Conservation (phyloP, 2,797 vertebrate species). For the Podargus strigoides region DNA sequence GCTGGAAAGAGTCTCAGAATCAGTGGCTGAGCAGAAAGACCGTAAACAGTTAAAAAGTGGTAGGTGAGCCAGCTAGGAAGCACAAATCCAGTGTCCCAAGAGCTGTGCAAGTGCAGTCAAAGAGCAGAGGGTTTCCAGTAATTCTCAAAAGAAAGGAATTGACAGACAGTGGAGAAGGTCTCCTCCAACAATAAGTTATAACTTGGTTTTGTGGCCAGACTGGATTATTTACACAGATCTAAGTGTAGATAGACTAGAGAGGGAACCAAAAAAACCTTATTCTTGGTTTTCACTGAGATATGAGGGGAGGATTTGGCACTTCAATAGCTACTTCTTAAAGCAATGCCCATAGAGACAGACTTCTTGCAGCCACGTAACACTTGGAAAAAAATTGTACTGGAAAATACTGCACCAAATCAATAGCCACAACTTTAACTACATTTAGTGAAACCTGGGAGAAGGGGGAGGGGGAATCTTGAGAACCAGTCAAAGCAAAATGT, state of each 20-base stretch:
- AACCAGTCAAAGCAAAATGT: constrained; percentile 55
- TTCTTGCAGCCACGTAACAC: neutral
- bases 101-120: neutral
- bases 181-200: neutral
- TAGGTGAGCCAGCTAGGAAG: neutral
- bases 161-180: neutral
- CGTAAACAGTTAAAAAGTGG: neutral
- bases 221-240: neutral
- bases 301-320: neutral
- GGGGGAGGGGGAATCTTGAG: neutral
- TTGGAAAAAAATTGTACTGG: neutral
- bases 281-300: neutral
- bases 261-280: neutral
- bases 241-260: neutral
- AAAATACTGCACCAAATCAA: neutral
- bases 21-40: neutral
- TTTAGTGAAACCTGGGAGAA: neutral
- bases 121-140: neutral
- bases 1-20: neutral
- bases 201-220: neutral
- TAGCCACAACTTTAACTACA: neutral
- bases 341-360: neutral
- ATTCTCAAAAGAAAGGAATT: neutral
- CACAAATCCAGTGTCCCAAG: accelerated
- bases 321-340: neutral